Conservation (phyloP, 2,113 vertebrate genomes). For the Callospermophilus lateralis region DNA sequence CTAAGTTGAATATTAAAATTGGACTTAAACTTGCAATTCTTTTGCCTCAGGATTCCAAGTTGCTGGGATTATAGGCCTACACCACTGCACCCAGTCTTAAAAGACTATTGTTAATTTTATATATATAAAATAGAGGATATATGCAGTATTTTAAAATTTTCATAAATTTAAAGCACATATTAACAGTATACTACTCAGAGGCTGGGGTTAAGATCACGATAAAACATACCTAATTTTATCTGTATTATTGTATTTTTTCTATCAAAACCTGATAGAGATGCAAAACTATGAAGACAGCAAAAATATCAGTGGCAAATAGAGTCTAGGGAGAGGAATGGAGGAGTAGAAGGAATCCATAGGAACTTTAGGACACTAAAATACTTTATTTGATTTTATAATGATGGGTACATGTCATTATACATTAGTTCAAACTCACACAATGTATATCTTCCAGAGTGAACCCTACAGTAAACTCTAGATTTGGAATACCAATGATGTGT, state of each 20-base stretch:
- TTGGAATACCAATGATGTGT: background rate
- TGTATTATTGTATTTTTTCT: slow-evolving; percentile 1
- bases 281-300: background rate
- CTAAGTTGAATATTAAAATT: background rate
- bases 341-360: background rate
- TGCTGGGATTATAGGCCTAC: too few species aligned
- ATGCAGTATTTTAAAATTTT: background rate
- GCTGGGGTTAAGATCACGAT: background rate
- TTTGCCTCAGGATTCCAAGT: too few species aligned
- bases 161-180: background rate
- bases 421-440: background rate
- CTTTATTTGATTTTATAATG: background rate
- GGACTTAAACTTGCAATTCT: too few species aligned
- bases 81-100: too few species aligned
- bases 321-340: background rate
- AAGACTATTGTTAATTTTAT: too few species aligned
- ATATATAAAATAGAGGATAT: background rate
- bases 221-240: background rate
- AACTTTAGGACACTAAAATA: background rate
- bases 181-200: background rate
- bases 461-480: background rate
- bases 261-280: background rate
- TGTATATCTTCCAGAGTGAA: background rate
- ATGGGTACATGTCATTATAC: background rate
- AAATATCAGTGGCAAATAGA: background rate